phyloP scores from a whole-genome alignment of 2,888 invertebrate species.

The Harpalus rubripes region DNA sequence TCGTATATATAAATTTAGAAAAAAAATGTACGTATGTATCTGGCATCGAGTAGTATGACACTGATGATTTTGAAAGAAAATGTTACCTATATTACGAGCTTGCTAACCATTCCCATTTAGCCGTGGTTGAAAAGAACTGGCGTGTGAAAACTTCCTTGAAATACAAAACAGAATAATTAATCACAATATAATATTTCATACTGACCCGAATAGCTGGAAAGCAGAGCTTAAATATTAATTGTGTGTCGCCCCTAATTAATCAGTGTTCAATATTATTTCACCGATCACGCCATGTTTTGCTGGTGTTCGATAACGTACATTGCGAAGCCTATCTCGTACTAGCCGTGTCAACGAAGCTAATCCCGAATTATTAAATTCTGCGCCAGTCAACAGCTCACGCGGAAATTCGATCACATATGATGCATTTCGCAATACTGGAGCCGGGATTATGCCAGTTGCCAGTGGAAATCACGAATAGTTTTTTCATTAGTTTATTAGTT shows the following conservation, averaged over 20 bases:
- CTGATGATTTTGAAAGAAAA: neutral
- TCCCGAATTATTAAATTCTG: slow-evolving; percentile 48
- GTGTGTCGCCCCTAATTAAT: slow-evolving; percentile 36
- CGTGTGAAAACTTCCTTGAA: neutral
- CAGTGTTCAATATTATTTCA: slow-evolving; percentile 46
- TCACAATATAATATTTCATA: slow-evolving; percentile 33
- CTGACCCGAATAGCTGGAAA: slow-evolving; percentile 22
- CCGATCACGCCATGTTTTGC: slow-evolving; percentile 18
- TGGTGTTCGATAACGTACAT: slow-evolving; percentile 19
- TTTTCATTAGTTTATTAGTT: slow-evolving; percentile 25
- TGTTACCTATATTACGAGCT: neutral
- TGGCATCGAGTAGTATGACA: no score
- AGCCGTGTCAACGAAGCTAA: slow-evolving; percentile 39
- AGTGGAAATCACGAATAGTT: slow-evolving; percentile 12
- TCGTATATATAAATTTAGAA: no score
- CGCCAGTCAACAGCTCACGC: slow-evolving; percentile 34
- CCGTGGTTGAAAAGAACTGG: neutral
- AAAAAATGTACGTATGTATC: no score
- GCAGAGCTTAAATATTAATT: slow-evolving; percentile 37
- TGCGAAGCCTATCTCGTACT: slow-evolving; percentile 5
- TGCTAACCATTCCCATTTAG: neutral
- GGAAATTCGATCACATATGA: slow-evolving; percentile 27
- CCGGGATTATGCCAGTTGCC: slow-evolving; percentile 8
- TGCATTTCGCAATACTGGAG: slow-evolving; percentile 21
- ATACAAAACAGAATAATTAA: slow-evolving; percentile 17